A percentile compares a stretch with the other conserved stretches of the same genome.
These are phyloP conservation scores for Drosophila anomalata DNA, from an alignment of 2,888 invertebrate genomes.

Conservation along the genomic window DNA sequence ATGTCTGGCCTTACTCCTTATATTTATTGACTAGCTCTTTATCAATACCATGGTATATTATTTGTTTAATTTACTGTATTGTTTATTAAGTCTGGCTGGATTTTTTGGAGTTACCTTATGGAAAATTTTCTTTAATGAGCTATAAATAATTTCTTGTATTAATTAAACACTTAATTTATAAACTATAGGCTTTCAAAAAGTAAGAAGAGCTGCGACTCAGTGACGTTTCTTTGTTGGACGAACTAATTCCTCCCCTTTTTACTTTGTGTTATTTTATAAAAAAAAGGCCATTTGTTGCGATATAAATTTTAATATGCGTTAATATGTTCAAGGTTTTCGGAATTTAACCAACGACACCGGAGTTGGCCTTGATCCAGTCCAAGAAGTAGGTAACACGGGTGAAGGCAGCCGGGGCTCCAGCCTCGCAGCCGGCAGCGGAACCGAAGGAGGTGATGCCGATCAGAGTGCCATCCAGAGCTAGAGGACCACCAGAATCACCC, in stretches of 20 bases:
- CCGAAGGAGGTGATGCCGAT: constrained; percentile 81
- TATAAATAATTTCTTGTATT: too few species aligned
- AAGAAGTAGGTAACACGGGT: constrained; percentile 68
- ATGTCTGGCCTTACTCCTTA: constrained; percentile 22
- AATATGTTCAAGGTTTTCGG: neutral
- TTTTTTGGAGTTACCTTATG: neutral
- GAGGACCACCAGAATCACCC: constrained; percentile 82
- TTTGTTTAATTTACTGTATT: constrained; percentile 40
- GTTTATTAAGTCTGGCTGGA: constrained; percentile 8
- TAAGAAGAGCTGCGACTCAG: too few species aligned
- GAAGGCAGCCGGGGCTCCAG: constrained; percentile 76
- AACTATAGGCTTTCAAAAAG: too few species aligned
- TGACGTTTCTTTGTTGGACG: too few species aligned
- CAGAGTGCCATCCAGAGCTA: constrained; percentile 54
- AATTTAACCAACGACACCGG: constrained; percentile 42
- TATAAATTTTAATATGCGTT: neutral
- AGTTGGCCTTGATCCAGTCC: constrained; percentile 66
- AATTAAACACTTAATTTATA: too few species aligned
- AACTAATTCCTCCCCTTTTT: too few species aligned
- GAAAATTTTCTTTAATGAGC: neutral
- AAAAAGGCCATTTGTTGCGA: neutral
- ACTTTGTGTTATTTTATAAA: too few species aligned
- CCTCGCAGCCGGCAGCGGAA: constrained; percentile 67
- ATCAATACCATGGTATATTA: constrained; percentile 26
- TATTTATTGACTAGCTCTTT: constrained; percentile 28